Base-by-base conservation (phyloP, 2,113 vertebrate species). In the Paradisaea rubra region DNA sequence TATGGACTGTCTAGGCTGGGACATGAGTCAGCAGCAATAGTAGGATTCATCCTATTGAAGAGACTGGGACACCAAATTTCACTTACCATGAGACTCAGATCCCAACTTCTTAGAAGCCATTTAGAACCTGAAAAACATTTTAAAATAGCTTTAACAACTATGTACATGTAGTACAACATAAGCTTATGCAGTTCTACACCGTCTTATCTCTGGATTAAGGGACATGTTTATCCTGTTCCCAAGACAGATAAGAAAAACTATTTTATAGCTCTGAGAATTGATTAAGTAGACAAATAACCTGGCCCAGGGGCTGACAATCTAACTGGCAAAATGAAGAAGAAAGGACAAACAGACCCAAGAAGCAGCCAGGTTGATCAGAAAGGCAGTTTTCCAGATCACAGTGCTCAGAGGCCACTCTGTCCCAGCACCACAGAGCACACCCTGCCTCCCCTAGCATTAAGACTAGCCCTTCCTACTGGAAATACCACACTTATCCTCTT, bases 31-130 rank as follows among this genome's bases (percentile, higher is more conserved):
- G 76, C 13, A 89, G 59, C 66, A 77, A 49, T 2, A 74, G 19
- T 6, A 79, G 41, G 23, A 86, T 66, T 80, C 66, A 86, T 60
- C 25, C 49, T 49, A 12, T 22, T 76, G 35, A 76, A 64, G 25
- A 72, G n/a, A 59, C 76, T 89, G 23, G 33, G 27, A 95, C 64
- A 21, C 3, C 17, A 82, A 71, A 45, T 86, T 64, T 59, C 9
- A 97, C 98, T 99, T 97, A 99, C 99, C 99, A 95, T 98, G 98
- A 98, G 97, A 98, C 96, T 99, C 99, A 92, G 98, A 98, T 97
- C 98, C 98, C 97, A 98, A 98, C 98, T 99, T 99, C 98, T 98
- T 99, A 97, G 98, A 98, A 99, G 99, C 99, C 99, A 99, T 99
- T 99, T 99, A 99, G 98, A 98, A 98, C 93, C 98, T 99, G 97